A percentile compares a stretch with the other conserved stretches of the same genome.
Conservation (phyloP, 2,797 vertebrate species). For the Poecilia picta region DNA sequence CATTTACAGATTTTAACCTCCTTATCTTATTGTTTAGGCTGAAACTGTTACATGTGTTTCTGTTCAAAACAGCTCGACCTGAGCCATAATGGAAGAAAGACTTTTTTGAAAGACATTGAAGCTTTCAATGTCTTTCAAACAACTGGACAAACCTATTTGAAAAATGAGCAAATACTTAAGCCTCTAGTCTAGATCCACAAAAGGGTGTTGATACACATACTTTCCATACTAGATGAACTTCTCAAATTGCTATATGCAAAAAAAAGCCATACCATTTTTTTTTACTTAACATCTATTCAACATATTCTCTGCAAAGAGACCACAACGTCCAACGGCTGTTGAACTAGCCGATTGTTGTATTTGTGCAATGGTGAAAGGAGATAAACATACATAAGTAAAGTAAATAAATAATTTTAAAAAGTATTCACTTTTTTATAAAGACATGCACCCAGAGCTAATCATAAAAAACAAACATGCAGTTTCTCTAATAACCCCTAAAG, state of each 20-base stretch:
- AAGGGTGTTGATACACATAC: neutral
- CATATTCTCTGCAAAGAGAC: neutral
- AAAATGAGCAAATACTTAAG: neutral
- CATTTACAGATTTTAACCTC: neutral
- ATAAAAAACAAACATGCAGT: constrained; percentile 46
- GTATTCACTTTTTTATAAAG: constrained; percentile 43
- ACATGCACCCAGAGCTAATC: constrained; percentile 47
- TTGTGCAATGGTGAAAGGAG: constrained; percentile 38
- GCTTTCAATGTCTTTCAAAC: neutral
- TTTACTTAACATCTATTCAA: neutral
- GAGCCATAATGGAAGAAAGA: neutral
- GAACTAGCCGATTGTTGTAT: neutral
- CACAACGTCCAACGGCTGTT: neutral
- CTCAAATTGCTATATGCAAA: neutral
- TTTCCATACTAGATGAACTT: neutral
- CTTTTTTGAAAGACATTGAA: neutral
- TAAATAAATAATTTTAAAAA: constrained; percentile 13
- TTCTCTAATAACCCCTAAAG: constrained; percentile 62
- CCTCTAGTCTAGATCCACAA: neutral
- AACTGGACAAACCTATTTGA: neutral
- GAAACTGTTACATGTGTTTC: neutral
- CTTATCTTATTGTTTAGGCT: neutral
- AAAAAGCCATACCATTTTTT: neutral
- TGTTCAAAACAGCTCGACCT: neutral
- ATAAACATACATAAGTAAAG: constrained; percentile 30